These are phyloP conservation scores for Drosophila kikkawai DNA, from an alignment of 1,140 invertebrate species.

Conservation along the genomic window DNA sequence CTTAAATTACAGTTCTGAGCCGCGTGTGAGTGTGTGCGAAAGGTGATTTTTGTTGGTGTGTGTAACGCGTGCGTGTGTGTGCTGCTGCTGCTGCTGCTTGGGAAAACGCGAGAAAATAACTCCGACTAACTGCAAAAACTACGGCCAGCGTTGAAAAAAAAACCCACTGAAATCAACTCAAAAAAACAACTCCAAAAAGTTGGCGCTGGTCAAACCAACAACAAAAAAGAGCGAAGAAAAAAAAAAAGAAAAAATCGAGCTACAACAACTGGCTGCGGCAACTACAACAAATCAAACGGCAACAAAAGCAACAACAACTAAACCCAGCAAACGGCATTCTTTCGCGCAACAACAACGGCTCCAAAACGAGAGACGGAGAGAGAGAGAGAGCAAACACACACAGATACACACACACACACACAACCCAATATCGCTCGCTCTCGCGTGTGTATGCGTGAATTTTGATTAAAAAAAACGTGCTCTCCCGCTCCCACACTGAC, in stretches of 20 bases:
- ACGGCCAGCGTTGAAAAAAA: conserved; percentile 19
- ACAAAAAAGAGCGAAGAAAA: conserved; percentile 24
- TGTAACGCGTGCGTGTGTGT: conserved; percentile 32
- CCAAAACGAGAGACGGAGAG: conserved; percentile 18
- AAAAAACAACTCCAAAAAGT: conserved; percentile 51
- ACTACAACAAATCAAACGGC: conserved; percentile 56
- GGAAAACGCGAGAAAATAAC: conserved; percentile 47
- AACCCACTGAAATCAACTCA: conserved; percentile 39
- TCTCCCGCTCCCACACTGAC: conserved; percentile 44
- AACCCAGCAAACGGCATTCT: conserved; percentile 84
- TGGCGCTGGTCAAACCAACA: conserved; percentile 58
- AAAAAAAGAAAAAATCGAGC: conserved; percentile 44
- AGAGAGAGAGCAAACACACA: conserved; percentile 54
- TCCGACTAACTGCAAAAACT: conserved; percentile 28
- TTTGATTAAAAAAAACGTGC: conserved; percentile 83
- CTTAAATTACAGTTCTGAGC: conserved; percentile 42
- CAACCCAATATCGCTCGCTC: conserved; percentile 20
- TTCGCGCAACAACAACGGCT: conserved; percentile 80
- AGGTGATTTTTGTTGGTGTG: conserved; percentile 51
- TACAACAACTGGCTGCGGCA: conserved; percentile 54
- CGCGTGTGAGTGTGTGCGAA: conserved; percentile 27
- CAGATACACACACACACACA: conserved; percentile 3
- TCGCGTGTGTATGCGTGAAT: conserved; percentile 50
- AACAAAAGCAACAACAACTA: conserved; percentile 60
- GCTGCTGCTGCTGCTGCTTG: conserved; percentile 10